phyloP scores from a whole-genome alignment of 92 coral and sea anemone genomes.

The Muricea muricata region DNA sequence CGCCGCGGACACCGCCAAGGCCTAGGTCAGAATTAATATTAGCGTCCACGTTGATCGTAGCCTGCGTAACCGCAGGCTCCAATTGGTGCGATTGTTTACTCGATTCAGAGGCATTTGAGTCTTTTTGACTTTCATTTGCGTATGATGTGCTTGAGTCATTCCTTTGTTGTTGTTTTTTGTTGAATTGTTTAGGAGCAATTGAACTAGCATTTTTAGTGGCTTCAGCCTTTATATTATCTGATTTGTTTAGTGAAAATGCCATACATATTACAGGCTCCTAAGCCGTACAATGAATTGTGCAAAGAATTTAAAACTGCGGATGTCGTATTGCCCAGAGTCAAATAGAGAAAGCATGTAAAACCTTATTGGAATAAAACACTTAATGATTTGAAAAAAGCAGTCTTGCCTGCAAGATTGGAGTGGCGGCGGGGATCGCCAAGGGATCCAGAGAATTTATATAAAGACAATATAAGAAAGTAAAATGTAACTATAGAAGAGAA shows the following conservation, averaged over 20 bases:
- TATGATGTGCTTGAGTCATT: background rate
- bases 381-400: background rate
- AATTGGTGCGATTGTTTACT: background rate
- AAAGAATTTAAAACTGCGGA: background rate
- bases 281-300: background rate
- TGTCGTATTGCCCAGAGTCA: background rate
- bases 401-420: background rate
- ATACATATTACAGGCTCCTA: no score
- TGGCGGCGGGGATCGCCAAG: background rate
- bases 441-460: background rate
- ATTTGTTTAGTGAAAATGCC: no score
- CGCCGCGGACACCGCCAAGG: background rate
- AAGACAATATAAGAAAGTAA: background rate
- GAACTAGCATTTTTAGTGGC: background rate
- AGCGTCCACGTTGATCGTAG: background rate
- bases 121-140: background rate
- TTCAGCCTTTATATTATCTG: no score
- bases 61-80: background rate
- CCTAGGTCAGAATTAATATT: background rate
- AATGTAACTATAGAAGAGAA: background rate
- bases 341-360: background rate
- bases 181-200: background rate
- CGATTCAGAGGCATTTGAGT: background rate
- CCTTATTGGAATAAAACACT: background rate
- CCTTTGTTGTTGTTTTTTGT: background rate